Evolutionary conservation across 2,113 vertebrate species (phyloP).

Genomic region (Stigmatopora argus): DNA sequence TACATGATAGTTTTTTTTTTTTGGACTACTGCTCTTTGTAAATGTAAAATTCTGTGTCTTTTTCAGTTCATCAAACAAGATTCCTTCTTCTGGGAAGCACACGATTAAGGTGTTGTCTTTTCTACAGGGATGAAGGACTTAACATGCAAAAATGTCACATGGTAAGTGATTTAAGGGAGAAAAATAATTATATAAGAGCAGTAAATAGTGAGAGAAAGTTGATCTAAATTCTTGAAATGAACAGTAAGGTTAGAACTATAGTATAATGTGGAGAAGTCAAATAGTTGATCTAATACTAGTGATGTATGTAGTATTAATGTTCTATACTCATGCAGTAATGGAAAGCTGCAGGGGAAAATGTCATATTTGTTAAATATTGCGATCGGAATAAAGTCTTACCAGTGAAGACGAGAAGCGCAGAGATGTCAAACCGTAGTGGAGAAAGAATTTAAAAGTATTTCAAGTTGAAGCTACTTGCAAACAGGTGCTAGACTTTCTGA

Average conservation of each 20-base stretch:
- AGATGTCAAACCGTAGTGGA: not conserved
- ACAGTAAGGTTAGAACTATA: not conserved
- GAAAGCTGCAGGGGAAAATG: not conserved
- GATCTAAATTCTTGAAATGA: too few species aligned
- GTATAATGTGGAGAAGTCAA: not conserved
- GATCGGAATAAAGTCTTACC: not conserved
- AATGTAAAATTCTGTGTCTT: too few species aligned
- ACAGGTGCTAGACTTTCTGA: conserved; percentile 40
- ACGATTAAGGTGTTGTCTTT: too few species aligned
- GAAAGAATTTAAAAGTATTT: not conserved
- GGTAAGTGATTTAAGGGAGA: not conserved
- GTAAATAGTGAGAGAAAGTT: too few species aligned
- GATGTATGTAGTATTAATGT: not conserved
- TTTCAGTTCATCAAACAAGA: too few species aligned
- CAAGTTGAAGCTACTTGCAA: conserved; percentile 15
- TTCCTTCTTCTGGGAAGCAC: too few species aligned
- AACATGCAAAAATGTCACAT: not conserved
- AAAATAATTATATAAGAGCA: too few species aligned
- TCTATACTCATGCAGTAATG: not conserved
- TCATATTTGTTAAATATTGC: not conserved
- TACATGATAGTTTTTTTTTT: too few species aligned
- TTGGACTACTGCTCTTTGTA: too few species aligned
- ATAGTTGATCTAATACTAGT: not conserved
- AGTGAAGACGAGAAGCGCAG: not conserved
- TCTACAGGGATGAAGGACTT: not conserved